phyloP scores from a whole-genome alignment of 2,113 vertebrate species.

The Dolichotis patagonum region DNA sequence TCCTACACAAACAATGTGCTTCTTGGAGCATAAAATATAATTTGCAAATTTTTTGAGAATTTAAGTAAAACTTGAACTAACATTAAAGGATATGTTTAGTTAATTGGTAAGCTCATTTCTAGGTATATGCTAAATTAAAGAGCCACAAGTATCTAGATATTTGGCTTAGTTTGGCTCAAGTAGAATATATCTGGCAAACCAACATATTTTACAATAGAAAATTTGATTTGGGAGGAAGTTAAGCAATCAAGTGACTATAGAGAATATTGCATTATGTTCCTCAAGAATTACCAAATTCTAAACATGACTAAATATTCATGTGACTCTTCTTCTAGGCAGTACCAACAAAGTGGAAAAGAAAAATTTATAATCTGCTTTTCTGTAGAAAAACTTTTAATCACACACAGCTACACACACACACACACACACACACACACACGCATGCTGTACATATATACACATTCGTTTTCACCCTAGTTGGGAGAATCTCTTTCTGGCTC shows the following conservation, averaged over 20 bases:
- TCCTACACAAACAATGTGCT: neutral
- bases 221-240: conserved; percentile 14
- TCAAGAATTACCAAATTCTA: neutral
- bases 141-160: neutral
- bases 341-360: neutral
- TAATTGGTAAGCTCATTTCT: neutral
- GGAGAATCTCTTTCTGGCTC: conserved; percentile 12
- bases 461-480: neutral
- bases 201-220: neutral
- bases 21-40: neutral
- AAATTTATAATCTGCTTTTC: neutral
- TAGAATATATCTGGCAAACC: neutral
- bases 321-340: neutral
- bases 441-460: neutral
- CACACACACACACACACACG: neutral
- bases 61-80: neutral
- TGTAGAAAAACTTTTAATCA: neutral
- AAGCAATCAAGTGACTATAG: neutral
- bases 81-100: neutral
- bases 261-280: neutral
- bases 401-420: neutral
- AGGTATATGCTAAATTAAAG: neutral
- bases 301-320: neutral
- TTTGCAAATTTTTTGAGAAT: neutral
- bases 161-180: neutral